These are phyloP conservation scores for Zoanthus gigantus DNA, from an alignment of 92 coral and sea anemone species.

Conservation along the genomic window DNA sequence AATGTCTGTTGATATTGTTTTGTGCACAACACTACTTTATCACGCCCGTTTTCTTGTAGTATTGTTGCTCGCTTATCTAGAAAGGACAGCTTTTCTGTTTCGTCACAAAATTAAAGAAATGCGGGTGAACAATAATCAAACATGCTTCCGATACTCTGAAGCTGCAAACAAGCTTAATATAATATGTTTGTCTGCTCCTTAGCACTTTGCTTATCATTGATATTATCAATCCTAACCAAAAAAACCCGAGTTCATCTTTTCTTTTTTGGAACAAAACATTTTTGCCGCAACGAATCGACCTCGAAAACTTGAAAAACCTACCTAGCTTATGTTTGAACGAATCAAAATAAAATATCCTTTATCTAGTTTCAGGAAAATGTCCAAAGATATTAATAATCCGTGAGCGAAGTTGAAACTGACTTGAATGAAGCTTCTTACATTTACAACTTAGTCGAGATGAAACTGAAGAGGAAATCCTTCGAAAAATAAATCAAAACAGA, in stretches of 20 bases:
- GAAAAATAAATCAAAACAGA: not conserved
- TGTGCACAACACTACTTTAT: not conserved
- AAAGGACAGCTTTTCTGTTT: not conserved
- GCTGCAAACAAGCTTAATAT: too few species aligned
- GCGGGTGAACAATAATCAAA: not conserved
- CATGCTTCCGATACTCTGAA: not conserved
- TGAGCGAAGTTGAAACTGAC: not conserved
- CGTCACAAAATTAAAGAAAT: not conserved
- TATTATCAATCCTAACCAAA: too few species aligned
- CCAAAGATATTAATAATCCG: not conserved
- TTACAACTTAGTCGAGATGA: not conserved
- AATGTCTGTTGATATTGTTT: not conserved
- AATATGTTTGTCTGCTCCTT: too few species aligned
- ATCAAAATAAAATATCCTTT: not conserved
- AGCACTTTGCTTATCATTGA: too few species aligned
- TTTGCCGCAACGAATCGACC: too few species aligned
- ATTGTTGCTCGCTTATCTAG: not conserved
- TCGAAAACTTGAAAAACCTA: too few species aligned
- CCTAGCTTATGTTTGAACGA: not conserved
- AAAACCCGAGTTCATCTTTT: too few species aligned
- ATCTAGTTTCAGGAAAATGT: not conserved
- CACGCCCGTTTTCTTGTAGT: not conserved
- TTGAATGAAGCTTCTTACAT: not conserved
- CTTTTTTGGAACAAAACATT: too few species aligned
- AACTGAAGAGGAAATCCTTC: conserved; percentile 9